Evolutionary conservation across 2,888 invertebrate species (phyloP).

Genomic region (Drosophila siamana): DNA sequence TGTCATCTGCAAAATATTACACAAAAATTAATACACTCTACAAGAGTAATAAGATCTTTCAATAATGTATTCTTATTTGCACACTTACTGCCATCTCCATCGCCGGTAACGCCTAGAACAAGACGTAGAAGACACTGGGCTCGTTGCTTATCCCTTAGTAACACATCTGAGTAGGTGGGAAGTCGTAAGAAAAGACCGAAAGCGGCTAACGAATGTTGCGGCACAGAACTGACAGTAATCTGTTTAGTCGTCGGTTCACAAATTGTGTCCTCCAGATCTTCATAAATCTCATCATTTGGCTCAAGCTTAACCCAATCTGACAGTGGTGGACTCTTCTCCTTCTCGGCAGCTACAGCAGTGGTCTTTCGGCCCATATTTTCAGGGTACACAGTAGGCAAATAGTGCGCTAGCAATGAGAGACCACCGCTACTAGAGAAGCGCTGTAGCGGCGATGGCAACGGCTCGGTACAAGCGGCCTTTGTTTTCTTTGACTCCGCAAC

Average conservation of each 20-base stretch:
- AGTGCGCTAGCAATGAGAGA: constrained; percentile 94
- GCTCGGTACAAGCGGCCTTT: constrained; percentile 83
- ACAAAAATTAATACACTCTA: neutral
- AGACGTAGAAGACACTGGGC: constrained; percentile 94
- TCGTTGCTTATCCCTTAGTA: constrained; percentile 92
- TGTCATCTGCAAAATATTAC: constrained; percentile 86
- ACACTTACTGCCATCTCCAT: constrained; percentile 93
- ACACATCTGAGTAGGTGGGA: constrained; percentile 95
- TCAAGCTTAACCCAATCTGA: constrained; percentile 86
- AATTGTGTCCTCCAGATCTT: constrained; percentile 87
- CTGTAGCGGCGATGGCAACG: constrained; percentile 88
- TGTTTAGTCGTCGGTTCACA: constrained; percentile 86
- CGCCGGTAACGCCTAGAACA: constrained; percentile 95
- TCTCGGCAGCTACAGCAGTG: constrained; percentile 85
- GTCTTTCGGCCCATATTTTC: constrained; percentile 88
- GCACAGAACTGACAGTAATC: constrained; percentile 88
- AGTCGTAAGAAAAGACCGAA: constrained; percentile 95
- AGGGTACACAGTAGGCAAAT: constrained; percentile 95
- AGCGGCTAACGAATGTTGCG: constrained; percentile 95
- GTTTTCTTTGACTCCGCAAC: constrained; percentile 51
- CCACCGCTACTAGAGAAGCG: constrained; percentile 96
- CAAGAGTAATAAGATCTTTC: neutral
- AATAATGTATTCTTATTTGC: neutral
- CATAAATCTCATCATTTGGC: constrained; percentile 88
- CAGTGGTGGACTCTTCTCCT: constrained; percentile 84